phyloP scores from a whole-genome alignment of 2,113 vertebrate genomes.

The Motacilla alba region DNA sequence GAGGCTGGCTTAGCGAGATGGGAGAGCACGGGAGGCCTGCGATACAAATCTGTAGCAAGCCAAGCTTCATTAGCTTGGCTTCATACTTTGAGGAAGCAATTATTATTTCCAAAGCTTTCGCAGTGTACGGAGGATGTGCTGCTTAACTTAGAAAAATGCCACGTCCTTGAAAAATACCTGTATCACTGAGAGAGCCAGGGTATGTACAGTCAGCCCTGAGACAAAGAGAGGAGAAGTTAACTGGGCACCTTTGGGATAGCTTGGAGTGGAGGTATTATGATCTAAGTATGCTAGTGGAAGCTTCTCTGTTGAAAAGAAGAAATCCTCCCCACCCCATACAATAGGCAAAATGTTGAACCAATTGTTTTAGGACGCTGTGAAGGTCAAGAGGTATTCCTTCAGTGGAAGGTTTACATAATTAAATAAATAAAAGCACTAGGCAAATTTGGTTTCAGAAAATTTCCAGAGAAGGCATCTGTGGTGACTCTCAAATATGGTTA shows the following conservation, averaged over 20 bases:
- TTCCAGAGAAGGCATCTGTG: background rate
- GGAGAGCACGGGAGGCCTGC: background rate
- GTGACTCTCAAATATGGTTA: background rate
- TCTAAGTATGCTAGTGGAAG: background rate
- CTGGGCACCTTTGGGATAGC: background rate
- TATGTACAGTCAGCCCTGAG: background rate
- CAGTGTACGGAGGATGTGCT: background rate
- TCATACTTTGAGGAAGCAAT: background rate
- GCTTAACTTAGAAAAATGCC: background rate
- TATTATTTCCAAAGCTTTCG: background rate
- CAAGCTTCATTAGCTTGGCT: slow-evolving; percentile 15
- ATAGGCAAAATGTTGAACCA: background rate
- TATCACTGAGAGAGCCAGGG: background rate
- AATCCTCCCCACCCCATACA: background rate
- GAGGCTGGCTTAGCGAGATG: background rate
- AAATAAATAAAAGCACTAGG: background rate
- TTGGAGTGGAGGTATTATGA: background rate
- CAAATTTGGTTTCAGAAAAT: background rate
- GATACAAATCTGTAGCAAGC: background rate
- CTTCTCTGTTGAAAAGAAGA: background rate
- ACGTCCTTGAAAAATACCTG: background rate
- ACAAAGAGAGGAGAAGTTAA: background rate
- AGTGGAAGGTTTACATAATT: background rate
- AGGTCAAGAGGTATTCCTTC: background rate
- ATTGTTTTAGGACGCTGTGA: background rate